phyloP scores from a whole-genome alignment of 2,888 invertebrate species.

The Tinea pellionella region DNA sequence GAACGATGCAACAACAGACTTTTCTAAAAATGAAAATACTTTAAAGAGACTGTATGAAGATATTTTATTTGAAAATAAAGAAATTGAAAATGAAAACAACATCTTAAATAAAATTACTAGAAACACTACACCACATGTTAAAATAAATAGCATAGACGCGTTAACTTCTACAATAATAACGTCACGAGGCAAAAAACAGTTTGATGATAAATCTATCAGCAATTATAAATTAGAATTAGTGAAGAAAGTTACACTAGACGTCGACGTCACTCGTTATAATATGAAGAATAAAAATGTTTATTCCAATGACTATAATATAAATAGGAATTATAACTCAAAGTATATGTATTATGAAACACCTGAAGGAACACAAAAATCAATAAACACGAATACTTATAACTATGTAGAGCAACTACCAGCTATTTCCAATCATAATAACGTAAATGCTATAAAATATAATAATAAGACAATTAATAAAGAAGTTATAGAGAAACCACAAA shows the following conservation, averaged over 20 bases:
- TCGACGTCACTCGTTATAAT: constrained; percentile 40
- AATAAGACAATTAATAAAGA: constrained; percentile 14
- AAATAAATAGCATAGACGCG: constrained; percentile 33
- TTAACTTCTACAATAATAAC: constrained; percentile 19
- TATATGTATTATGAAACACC: too few relatives aligned
- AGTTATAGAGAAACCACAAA: constrained; percentile 13
- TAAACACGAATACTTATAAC: too few relatives aligned
- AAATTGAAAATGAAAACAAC: too few relatives aligned
- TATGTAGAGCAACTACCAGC: neutral
- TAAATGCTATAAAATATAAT: neutral
- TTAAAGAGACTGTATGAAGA: too few relatives aligned
- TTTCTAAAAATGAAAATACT: too few relatives aligned
- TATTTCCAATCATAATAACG: neutral
- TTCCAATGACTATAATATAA: neutral
- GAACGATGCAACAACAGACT: too few relatives aligned
- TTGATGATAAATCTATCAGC: constrained; percentile 22
- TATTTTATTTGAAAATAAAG: too few relatives aligned
- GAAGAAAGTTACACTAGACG: constrained; percentile 39
- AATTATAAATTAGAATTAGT: constrained; percentile 32
- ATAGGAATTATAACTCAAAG: too few relatives aligned
- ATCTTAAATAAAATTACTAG: too few relatives aligned
- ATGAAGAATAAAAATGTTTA: constrained; percentile 16
- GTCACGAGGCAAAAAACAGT: neutral
- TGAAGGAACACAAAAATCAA: too few relatives aligned
- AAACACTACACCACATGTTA: constrained; percentile 19